Percentiles rank a stretch among this genome's conserved stretches.
These are phyloP conservation scores for Coilia nasus DNA, from an alignment of 2,797 vertebrate genomes.

Conservation along the genomic window DNA sequence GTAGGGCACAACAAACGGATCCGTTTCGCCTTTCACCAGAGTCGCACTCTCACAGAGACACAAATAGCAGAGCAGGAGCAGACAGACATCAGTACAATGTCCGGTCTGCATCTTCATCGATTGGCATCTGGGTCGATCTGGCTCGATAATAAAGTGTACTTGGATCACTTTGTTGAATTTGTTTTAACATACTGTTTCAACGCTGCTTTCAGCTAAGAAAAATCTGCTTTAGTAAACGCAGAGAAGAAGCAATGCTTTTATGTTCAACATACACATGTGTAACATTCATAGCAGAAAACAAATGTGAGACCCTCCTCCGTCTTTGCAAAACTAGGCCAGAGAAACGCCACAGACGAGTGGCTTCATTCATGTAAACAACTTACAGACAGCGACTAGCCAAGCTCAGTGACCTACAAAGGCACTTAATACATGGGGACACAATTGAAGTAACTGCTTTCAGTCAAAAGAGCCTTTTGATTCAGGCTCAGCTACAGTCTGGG, in stretches of 20 bases:
- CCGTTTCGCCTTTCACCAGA: not conserved
- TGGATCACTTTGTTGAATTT: no score
- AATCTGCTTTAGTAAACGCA: not conserved
- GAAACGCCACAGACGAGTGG: not conserved
- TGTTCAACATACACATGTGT: not conserved
- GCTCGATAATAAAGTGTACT: not conserved
- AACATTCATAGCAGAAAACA: not conserved
- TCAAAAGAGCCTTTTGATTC: not conserved
- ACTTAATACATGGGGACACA: not conserved
- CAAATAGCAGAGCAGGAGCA: not conserved
- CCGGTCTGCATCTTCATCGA: not conserved
- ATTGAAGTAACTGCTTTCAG: not conserved
- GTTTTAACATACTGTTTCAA: not conserved
- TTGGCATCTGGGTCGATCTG: not conserved
- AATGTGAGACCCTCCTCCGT: not conserved
- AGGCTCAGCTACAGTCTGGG: not conserved
- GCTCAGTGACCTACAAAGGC: slow-evolving; percentile 20
- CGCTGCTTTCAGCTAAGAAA: not conserved
- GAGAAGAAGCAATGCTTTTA: not conserved
- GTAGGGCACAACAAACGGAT: not conserved
- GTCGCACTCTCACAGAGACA: not conserved
- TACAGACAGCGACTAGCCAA: not conserved
- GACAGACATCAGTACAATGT: not conserved
- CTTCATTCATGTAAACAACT: not conserved
- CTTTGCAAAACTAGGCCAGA: not conserved